Percentiles rank a stretch among this genome's conserved stretches.
phyloP scores from a whole-genome alignment of 1,140 invertebrate genomes.

The Macrobrachium rosenbergii region DNA sequence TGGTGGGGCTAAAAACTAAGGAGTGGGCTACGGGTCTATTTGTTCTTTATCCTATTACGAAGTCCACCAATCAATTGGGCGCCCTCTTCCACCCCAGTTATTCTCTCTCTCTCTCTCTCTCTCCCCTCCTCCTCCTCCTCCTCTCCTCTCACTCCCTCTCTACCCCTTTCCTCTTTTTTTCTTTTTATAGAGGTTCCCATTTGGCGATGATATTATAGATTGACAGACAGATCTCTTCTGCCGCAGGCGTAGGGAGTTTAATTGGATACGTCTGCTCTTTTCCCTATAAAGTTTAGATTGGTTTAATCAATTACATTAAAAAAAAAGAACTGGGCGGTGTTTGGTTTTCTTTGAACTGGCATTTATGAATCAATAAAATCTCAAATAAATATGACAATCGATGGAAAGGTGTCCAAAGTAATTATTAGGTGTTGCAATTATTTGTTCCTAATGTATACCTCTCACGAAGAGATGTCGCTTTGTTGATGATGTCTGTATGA shows the following conservation, averaged over 20 bases:
- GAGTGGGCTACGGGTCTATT: conserved; percentile 33
- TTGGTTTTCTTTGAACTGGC: no score
- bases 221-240: background rate
- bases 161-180: background rate
- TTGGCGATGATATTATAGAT: conserved; percentile 35
- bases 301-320: no score
- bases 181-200: background rate
- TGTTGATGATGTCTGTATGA: no score
- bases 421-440: no score
- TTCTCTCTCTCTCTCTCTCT: background rate
- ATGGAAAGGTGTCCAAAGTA: no score
- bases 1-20: conserved; percentile 31
- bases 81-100: background rate
- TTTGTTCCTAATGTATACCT: no score
- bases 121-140: background rate
- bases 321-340: no score
- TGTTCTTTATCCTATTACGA: conserved; percentile 46
- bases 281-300: no score
- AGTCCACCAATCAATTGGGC: conserved; percentile 26
- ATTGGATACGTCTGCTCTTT: background rate
- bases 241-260: background rate
- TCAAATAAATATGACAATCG: no score
- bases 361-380: no score
- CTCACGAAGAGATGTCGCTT: no score
- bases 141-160: background rate